Base-by-base conservation (phyloP, 2,888 invertebrate species). In the Tetrapedia diversipes region DNA sequence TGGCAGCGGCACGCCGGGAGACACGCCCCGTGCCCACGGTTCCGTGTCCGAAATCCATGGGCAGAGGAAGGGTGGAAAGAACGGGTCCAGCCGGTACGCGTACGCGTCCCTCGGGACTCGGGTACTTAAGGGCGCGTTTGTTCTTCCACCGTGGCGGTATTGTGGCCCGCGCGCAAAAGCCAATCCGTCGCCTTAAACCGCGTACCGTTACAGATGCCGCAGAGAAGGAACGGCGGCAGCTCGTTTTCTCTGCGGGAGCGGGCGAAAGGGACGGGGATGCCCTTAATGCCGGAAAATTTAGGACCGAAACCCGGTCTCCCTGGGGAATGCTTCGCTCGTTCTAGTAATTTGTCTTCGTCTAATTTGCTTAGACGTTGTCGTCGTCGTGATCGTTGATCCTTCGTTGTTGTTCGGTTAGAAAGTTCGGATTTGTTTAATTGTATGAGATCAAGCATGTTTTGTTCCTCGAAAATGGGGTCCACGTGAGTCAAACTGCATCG, bases 241-340 rank as follows among this genome's bases (percentile, higher is more conserved):
- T 32, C 19, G 24, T 16, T 63, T 16, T 4, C 67, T 10, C 72
- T 43, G 64, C 57, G 63, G 54, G 53, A 56, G 57, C 47, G 34
- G n/a, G 1, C 41, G 39, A 68, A 64, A 73, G 57, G 57, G 41
- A 22, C 71, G 63, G n/a, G n/a, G n/a, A n/a, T 27, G 59, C 39
- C n/a, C 49, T 57, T 75, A 78, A 74, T 74, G 70, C 74, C 41
- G 39, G 72, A 65, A 82, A 82, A 78, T 78, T 83, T 80, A 74
- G 43, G 34, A 39, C 67, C 70, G 14, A 34, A 45, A 14, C 10
- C 8, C 22, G 39, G n/a, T n/a, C 14, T 73, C 69, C 45, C 51
- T 8, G 45, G 47, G 32, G 64, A 22, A 24, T 7, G 39, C 63
- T 45, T n/a, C 43, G 37, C 16, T 60, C 16, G 43, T 37, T 56